Percentiles rank a stretch among this genome's conserved stretches.
phyloP scores from a whole-genome alignment of 2,888 invertebrate genomes.

The Microplitis deprimator region DNA sequence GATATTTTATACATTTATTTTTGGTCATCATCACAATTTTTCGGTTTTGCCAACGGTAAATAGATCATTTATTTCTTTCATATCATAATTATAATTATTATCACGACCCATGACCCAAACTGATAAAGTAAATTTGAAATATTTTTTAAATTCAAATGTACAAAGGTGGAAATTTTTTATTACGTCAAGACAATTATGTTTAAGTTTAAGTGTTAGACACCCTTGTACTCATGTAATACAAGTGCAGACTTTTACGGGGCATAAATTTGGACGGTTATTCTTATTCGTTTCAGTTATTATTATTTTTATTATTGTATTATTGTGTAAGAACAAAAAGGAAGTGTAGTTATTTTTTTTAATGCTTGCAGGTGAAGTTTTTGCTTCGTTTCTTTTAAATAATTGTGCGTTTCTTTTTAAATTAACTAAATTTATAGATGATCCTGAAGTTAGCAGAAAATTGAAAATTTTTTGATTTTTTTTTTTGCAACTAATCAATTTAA shows the following conservation, averaged over 20 bases:
- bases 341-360: constrained; percentile 36
- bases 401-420: background rate
- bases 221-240: background rate
- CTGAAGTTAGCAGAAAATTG: too few species aligned
- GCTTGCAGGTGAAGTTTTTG: constrained; percentile 48
- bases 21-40: background rate
- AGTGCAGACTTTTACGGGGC: constrained; percentile 53
- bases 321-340: constrained; percentile 25
- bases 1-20: background rate
- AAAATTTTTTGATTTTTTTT: too few species aligned
- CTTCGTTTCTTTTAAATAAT: constrained; percentile 23
- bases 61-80: background rate
- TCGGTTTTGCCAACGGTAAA: background rate
- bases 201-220: constrained; percentile 1
- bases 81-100: background rate
- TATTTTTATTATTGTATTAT: constrained; percentile 30
- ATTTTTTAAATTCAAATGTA: background rate
- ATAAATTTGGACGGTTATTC: constrained; percentile 52
- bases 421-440: too few species aligned
- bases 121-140: background rate
- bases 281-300: constrained; percentile 35
- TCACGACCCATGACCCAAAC: too few species aligned
- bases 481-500: too few species aligned
- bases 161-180: constrained; percentile 1
- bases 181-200: background rate